phyloP scores from a whole-genome alignment of 2,113 vertebrate species.

The Ochotona princeps region DNA sequence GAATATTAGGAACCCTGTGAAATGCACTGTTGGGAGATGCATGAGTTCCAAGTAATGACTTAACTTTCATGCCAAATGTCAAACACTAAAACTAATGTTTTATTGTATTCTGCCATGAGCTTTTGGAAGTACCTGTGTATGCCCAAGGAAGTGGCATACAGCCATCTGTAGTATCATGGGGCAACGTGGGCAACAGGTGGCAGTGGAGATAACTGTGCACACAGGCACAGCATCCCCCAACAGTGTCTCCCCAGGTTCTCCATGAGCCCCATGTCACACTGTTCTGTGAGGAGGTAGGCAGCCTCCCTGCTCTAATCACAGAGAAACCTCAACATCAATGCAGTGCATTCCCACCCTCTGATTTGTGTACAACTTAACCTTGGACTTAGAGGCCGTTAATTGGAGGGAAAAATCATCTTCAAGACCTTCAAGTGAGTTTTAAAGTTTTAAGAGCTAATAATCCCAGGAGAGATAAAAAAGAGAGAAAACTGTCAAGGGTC shows the following conservation, averaged over 20 bases:
- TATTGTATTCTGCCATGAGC: too few species aligned
- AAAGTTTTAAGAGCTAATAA: not conserved
- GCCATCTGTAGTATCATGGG: not conserved
- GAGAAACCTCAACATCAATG: not conserved
- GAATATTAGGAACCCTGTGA: too few species aligned
- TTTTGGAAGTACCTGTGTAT: not conserved
- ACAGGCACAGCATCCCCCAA: not conserved
- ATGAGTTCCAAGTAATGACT: too few species aligned
- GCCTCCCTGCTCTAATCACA: not conserved
- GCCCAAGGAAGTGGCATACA: not conserved
- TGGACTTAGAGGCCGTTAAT: not conserved
- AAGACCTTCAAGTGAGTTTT: not conserved
- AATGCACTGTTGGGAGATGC: too few species aligned
- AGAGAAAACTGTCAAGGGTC: not conserved
- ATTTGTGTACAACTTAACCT: not conserved
- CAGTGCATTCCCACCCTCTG: not conserved
- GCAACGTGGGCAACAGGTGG: not conserved
- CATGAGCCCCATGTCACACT: not conserved
- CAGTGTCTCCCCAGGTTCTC: not conserved
- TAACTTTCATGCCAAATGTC: too few species aligned
- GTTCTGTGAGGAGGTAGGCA: rapidly evolving
- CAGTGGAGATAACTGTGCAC: not conserved
- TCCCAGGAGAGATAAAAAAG: not conserved
- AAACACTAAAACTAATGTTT: too few species aligned
- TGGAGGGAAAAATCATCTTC: not conserved